Percentiles rank a stretch among this genome's conserved stretches.
These are phyloP conservation scores for Amiota minor DNA, from an alignment of 2,888 invertebrate genomes.

Conservation along the genomic window DNA sequence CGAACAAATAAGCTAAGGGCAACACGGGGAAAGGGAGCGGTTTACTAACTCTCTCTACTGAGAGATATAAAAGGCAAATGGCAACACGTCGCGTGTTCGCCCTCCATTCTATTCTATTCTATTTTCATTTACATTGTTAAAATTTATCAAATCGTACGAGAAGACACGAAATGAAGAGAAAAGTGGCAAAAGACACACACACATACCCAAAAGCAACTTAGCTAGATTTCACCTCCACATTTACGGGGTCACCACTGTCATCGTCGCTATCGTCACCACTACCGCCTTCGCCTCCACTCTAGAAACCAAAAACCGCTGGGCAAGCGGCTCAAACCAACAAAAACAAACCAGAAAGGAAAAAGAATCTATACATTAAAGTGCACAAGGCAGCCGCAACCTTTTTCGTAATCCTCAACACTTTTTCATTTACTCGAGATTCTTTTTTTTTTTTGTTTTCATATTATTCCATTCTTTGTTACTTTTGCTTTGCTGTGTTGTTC, in stretches of 20 bases:
- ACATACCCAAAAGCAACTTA: background rate
- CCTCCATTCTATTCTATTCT: constrained; percentile 37
- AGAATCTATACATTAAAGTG: constrained; percentile 5
- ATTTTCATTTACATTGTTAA: constrained; percentile 64
- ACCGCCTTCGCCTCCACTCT: background rate
- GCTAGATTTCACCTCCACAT: background rate
- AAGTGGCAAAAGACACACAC: background rate
- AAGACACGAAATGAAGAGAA: background rate
- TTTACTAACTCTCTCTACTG: too few relatives aligned
- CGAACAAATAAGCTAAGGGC: too few relatives aligned
- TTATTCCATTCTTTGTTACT: background rate
- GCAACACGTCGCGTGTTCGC: constrained; percentile 15
- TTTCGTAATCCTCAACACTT: constrained; percentile 8
- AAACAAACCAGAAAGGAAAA: background rate
- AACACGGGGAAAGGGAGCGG: too few relatives aligned
- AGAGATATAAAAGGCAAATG: background rate
- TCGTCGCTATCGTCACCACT: background rate
- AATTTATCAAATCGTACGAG: constrained; percentile 48
- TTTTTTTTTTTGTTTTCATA: too few relatives aligned
- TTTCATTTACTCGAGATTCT: constrained; percentile 12
- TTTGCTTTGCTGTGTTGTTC: background rate
- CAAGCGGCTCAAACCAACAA: background rate
- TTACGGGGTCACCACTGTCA: background rate
- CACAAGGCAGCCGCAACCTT: constrained; percentile 20
- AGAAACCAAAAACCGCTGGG: constrained; percentile 13